Conservation (phyloP, 2,888 invertebrate genomes). For the Agonopterix heracliana region DNA sequence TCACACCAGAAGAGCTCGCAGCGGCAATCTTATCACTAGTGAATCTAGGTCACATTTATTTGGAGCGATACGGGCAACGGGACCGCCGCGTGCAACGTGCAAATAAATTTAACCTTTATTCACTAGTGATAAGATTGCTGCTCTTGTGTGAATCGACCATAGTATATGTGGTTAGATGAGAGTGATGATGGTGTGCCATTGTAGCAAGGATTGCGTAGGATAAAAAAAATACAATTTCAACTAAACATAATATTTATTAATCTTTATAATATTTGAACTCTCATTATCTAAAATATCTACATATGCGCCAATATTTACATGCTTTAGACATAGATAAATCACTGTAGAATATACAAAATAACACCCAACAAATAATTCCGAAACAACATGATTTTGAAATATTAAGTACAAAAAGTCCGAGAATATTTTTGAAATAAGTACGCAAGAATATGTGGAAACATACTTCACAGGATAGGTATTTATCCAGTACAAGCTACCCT, state of each 20-base stretch:
- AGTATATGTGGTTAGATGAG: too few species aligned
- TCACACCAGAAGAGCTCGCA: too few species aligned
- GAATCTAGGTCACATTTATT: too few species aligned
- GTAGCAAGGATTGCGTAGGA: not conserved
- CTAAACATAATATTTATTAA: slow-evolving; percentile 73
- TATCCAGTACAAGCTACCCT: slow-evolving; percentile 13
- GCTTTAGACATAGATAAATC: slow-evolving; percentile 58
- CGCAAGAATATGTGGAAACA: slow-evolving; percentile 39
- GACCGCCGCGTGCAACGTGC: too few species aligned
- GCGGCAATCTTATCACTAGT: too few species aligned
- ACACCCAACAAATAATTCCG: slow-evolving; percentile 57
- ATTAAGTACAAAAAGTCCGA: slow-evolving; percentile 60
- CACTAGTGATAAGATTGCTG: too few species aligned
- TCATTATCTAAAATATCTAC: slow-evolving; percentile 72
- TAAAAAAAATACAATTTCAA: slow-evolving; percentile 32
- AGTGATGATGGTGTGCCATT: too few species aligned
- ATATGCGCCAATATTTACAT: slow-evolving; percentile 69
- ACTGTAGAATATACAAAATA: slow-evolving; percentile 65
- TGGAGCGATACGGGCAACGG: too few species aligned
- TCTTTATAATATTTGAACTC: slow-evolving; percentile 73
- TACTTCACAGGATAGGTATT: slow-evolving; percentile 38
- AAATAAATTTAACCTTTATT: too few species aligned
- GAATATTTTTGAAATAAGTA: slow-evolving; percentile 25
- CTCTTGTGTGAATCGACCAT: too few species aligned
- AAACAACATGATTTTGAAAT: slow-evolving; percentile 46